A percentile compares a stretch with the other conserved stretches of the same genome.
Conservation (phyloP, 2,888 invertebrate species). For the Drosophila neonasuta region DNA sequence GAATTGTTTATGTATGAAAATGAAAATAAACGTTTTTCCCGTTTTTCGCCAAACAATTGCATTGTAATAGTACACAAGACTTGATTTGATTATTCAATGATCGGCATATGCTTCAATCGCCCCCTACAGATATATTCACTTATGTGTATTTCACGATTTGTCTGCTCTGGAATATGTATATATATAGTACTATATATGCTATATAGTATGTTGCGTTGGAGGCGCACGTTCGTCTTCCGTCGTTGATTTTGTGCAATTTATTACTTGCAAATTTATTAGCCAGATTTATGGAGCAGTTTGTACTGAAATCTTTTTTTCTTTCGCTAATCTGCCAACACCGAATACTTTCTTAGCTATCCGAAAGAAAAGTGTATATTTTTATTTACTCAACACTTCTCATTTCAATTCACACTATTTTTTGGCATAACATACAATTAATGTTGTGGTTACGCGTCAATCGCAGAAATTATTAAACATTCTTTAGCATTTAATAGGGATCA, state of each 20-base stretch:
- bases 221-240: constrained; percentile 32
- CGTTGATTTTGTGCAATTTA: constrained; percentile 56
- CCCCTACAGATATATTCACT: constrained; percentile 12
- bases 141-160: constrained; percentile 12
- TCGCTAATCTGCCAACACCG: neutral
- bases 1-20: constrained; percentile 71
- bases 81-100: constrained; percentile 20
- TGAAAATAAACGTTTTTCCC: constrained; percentile 63
- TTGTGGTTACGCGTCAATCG: neutral
- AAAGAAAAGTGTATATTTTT: neutral
- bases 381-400: neutral
- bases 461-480: neutral
- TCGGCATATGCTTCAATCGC: constrained; percentile 12
- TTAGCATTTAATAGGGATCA: neutral
- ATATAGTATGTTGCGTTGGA: constrained; percentile 7
- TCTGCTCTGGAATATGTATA: constrained; percentile 4
- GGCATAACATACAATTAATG: neutral
- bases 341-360: neutral
- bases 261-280: constrained; percentile 59
- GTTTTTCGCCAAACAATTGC: constrained; percentile 57
- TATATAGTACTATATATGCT: constrained; percentile 10
- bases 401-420: neutral
- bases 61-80: constrained; percentile 41
- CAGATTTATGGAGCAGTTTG: constrained; percentile 33
- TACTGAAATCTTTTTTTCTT: constrained; percentile 1